phyloP scores from a whole-genome alignment of 2,113 vertebrate species.

The Tenrec ecaudatus region DNA sequence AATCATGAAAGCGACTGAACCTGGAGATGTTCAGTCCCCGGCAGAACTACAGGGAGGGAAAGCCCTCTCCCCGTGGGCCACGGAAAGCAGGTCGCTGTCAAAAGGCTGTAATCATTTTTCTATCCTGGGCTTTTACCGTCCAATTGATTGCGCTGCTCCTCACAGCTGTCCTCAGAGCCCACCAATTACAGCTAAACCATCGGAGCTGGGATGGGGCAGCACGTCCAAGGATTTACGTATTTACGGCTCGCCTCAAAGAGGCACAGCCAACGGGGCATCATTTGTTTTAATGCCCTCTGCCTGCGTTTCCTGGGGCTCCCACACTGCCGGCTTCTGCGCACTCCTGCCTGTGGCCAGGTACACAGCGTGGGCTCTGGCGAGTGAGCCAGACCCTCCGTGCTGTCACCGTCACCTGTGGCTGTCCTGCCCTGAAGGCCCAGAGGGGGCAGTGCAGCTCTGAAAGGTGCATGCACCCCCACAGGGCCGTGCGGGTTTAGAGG shows the following conservation, averaged over 20 bases:
- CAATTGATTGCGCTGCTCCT: conserved; percentile 69
- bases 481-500: too few relatives aligned
- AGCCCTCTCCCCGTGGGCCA: neutral
- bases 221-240: conserved; percentile 26
- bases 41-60: conserved; percentile 27
- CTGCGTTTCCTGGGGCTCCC: neutral
- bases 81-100: conserved; percentile 65
- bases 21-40: neutral
- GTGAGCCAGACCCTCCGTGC: neutral
- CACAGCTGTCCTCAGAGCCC: conserved; percentile 52
- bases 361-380: fast-evolving
- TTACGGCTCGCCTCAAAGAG: conserved; percentile 11
- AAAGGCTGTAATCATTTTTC: conserved; percentile 67
- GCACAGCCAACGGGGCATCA: conserved; percentile 18
- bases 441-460: too few relatives aligned
- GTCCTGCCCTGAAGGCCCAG: neutral
- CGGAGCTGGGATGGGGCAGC: conserved; percentile 19
- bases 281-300: conserved; percentile 55
- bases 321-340: neutral
- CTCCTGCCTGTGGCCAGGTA: fast-evolving
- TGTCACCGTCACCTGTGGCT: neutral
- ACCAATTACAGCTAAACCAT: neutral
- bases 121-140: conserved; percentile 60
- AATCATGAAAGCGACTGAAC: conserved; percentile 4
- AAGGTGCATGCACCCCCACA: too few relatives aligned